A percentile compares a stretch with the other conserved stretches of the same genome.
Evolutionary conservation across 2,797 vertebrate species (phyloP).

Genomic region (Anabas testudineus): DNA sequence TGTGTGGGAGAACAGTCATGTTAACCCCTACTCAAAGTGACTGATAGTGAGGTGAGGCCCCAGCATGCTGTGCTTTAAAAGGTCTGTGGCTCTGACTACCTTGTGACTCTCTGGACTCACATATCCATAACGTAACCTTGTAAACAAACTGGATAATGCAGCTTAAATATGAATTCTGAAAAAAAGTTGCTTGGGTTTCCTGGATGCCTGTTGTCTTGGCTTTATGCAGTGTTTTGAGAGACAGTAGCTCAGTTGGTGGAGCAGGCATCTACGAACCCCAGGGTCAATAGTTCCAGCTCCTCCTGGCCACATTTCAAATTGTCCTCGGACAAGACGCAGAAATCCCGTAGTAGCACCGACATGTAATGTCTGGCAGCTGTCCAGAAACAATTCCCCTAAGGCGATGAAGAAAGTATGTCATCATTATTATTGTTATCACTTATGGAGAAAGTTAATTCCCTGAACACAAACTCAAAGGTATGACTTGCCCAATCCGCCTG

Average conservation of each 20-base stretch:
- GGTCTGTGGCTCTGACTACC: conserved; percentile 30
- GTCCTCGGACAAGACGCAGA: too few relatives aligned
- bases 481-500: conserved; percentile 64
- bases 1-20: conserved; percentile 39
- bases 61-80: conserved; percentile 51
- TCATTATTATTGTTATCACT: conserved; percentile 16
- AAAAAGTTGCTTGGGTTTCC: background rate
- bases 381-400: too few relatives aligned
- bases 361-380: too few relatives aligned
- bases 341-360: too few relatives aligned
- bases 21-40: conserved; percentile 56
- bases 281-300: too few relatives aligned
- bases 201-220: background rate
- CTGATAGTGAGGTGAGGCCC: conserved; percentile 61
- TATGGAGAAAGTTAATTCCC: conserved; percentile 57
- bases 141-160: conserved; percentile 24
- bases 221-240: too few relatives aligned
- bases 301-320: too few relatives aligned
- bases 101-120: conserved; percentile 55
- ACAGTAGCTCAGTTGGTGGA: too few relatives aligned
- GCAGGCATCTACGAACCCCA: too few relatives aligned
- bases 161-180: background rate
- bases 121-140: conserved; percentile 11
- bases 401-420: too few relatives aligned
- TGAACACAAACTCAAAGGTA: conserved; percentile 53